Conservation (phyloP, 2,888 invertebrate species). For the Amblyteles armatorius region DNA sequence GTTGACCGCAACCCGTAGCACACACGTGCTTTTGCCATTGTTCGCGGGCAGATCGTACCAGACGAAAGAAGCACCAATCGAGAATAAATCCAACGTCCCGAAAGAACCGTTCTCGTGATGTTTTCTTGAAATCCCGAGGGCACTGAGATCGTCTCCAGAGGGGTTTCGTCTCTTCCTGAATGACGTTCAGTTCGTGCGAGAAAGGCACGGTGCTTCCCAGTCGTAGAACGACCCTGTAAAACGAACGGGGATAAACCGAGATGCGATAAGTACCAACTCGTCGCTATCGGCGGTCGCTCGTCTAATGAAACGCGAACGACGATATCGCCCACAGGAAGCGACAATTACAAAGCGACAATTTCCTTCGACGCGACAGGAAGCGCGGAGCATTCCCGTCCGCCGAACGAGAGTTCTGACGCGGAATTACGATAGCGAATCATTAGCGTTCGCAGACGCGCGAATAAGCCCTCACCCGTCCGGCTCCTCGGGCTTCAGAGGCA, state of each 20-base stretch:
- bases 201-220: constrained; percentile 92
- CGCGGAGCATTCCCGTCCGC: constrained; percentile 5
- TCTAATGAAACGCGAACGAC: background rate
- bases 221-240: constrained; percentile 90
- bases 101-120: constrained; percentile 93
- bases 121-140: constrained; percentile 93
- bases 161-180: constrained; percentile 93
- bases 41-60: constrained; percentile 86
- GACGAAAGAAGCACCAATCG: constrained; percentile 95
- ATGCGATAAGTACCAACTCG: constrained; percentile 38
- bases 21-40: background rate
- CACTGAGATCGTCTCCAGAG: constrained; percentile 92
- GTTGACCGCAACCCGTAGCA: too few species aligned
- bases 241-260: constrained; percentile 8
- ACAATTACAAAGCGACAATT: constrained; percentile 24
- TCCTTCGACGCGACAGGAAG: constrained; percentile 5
- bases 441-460: background rate
- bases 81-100: constrained; percentile 91
- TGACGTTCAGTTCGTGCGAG: constrained; percentile 88
- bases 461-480: constrained; percentile 90
- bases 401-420: background rate
- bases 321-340: constrained; percentile 21
- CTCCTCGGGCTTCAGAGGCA: constrained; percentile 93
- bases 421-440: constrained; percentile 20
- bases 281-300: constrained; percentile 30